phyloP scores from a whole-genome alignment of 2,797 vertebrate genomes.

The Anguilla megastoma region DNA sequence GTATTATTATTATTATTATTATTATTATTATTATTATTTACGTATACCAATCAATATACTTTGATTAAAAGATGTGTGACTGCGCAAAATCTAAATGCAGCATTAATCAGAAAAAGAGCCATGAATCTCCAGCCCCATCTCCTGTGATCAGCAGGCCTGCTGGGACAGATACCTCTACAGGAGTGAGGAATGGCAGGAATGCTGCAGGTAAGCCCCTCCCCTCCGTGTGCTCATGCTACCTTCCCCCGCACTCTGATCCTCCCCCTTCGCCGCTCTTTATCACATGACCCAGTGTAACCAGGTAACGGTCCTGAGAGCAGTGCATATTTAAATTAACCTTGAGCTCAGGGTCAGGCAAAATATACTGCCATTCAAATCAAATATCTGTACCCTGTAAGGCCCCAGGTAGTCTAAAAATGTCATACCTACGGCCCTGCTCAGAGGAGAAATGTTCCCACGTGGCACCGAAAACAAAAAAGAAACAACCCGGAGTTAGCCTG shows the following conservation, averaged over 20 bases:
- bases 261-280: not conserved
- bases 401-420: not conserved
- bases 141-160: conserved; percentile 53
- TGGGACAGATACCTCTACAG: conserved; percentile 54
- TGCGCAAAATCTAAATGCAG: not conserved
- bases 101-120: not conserved
- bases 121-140: not conserved
- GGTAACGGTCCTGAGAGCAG: not conserved
- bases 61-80: not conserved
- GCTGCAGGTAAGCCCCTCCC: conserved; percentile 42
- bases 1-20: not conserved
- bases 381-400: not conserved
- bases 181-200: conserved; percentile 64
- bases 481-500: not conserved
- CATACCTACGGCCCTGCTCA: not conserved
- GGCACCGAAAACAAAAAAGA: not conserved
- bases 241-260: not conserved
- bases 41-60: not conserved
- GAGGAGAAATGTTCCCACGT: not conserved
- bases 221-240: not conserved
- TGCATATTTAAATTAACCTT: not conserved
- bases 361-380: not conserved
- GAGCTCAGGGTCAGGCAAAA: not conserved
- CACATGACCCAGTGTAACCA: not conserved
- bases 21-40: not conserved